Conservation (phyloP, 2,888 invertebrate species). For the Poecilobothrus nobilitatus region DNA sequence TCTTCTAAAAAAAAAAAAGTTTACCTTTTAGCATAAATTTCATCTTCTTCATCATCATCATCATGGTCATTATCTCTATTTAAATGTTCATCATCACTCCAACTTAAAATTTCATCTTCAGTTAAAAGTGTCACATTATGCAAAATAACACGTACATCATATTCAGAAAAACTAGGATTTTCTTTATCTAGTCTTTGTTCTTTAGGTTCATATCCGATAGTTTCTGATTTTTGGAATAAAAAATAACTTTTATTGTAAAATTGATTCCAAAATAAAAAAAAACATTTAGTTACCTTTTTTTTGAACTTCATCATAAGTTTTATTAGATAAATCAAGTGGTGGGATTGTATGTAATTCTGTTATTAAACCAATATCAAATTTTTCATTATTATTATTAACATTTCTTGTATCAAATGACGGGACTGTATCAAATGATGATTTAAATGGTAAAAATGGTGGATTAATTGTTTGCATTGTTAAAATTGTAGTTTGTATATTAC, state of each 20-base stretch:
- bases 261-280: too few relatives aligned
- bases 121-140: constrained; percentile 56
- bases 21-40: constrained; percentile 38
- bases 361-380: not conserved
- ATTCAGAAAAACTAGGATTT: constrained; percentile 31
- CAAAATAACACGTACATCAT: constrained; percentile 57
- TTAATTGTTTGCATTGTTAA: not conserved
- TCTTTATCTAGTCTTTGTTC: constrained; percentile 11
- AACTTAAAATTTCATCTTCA: constrained; percentile 39
- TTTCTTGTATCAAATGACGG: not conserved
- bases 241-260: too few relatives aligned
- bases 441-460: not conserved
- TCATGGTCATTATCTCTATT: constrained; percentile 31
- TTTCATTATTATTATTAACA: not conserved
- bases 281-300: not conserved
- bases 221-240: not conserved
- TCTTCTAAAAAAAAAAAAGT: too few relatives aligned
- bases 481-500: not conserved
- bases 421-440: not conserved
- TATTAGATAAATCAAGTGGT: not conserved
- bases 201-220: constrained; percentile 4
- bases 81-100: constrained; percentile 24
- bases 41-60: constrained; percentile 26
- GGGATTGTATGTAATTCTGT: not conserved
- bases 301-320: not conserved